Evolutionary conservation across 35 echinoderm and acorn worm species (phyloP), one percentile per base, ranked within the genome.

Genomic region (Strongylocentrotus purpuratus): DNA sequence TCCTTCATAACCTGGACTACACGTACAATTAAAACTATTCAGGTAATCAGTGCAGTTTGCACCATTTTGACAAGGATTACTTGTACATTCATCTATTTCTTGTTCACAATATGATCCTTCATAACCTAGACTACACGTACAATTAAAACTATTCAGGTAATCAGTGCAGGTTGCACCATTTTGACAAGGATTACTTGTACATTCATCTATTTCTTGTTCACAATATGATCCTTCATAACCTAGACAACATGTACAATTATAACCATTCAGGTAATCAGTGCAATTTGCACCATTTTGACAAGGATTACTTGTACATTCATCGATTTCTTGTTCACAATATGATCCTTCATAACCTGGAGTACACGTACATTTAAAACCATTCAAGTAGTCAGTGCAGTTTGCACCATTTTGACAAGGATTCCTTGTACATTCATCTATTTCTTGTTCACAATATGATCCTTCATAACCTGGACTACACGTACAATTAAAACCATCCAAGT

Each of bases 351-450:
- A 96, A 5, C 97, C 95, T 22, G 85, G 25, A 59, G 46, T 22
- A 96, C 97, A 96, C 28, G 85, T 33, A 94, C 97, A 97, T 11
- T 28, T 15, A 78, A 92, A 95, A 7, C 31, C 93, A 31, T 92
- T 32, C 45, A 97, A 90, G 14, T 35, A 31, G 22, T 97, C 95
- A 1, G 95, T 41, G 65, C 97, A 97, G 3, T 46, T 94, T 45
- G 87, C 95, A 88, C 86, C 48, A 94, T 97, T 97, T 94, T 61
- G 31, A 95, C 97, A 97, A 33, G 94, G 95, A 7, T 58, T 70
- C 35, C 94, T 93, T 28, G 25, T 11, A 47, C 95, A 96, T 28
- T 95, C 94, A 88, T 97, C 92, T n/a, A 97, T 96, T 46, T 97
- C 92, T 86, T 58, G 91, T 85, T 97, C 94, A 95, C 97, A 97